phyloP scores from a whole-genome alignment of 2,113 vertebrate genomes.

The Tiliqua scincoides region DNA sequence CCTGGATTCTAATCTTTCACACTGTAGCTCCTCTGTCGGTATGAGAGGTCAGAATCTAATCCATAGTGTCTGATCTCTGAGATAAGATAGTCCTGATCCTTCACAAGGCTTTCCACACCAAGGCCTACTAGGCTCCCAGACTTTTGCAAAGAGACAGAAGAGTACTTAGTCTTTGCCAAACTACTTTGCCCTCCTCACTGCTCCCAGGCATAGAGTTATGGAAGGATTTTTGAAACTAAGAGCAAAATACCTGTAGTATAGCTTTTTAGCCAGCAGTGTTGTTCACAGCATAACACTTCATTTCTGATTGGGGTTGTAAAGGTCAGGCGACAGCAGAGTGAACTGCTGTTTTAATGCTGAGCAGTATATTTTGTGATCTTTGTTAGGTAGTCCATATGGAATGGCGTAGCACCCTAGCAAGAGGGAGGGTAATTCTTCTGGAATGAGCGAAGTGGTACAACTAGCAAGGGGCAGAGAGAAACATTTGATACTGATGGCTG shows the following conservation, averaged over 20 bases:
- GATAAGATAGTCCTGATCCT: not conserved
- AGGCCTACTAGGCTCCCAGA: not conserved
- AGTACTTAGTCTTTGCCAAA: conserved; percentile 33
- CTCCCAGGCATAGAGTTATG: not conserved
- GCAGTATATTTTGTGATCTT: not conserved
- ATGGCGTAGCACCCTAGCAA: conserved; percentile 34
- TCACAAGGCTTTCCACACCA: not conserved
- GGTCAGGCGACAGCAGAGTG: conserved; percentile 9
- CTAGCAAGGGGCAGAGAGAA: conserved; percentile 34
- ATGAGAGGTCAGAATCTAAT: too few species aligned
- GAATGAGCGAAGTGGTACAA: conserved; percentile 30
- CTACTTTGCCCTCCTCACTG: conserved; percentile 22
- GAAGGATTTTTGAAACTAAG: conserved; percentile 50
- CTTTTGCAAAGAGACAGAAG: not conserved
- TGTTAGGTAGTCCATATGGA: conserved; percentile 4
- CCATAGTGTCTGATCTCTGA: not conserved
- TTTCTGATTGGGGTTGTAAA: not conserved
- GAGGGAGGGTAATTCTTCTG: conserved; percentile 45
- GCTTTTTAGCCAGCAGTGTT: conserved; percentile 12
- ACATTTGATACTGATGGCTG: conserved; percentile 11
- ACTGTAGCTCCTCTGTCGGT: too few species aligned
- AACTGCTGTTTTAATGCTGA: conserved; percentile 45
- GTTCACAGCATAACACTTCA: not conserved
- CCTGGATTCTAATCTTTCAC: not conserved
- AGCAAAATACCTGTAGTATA: conserved; percentile 20